These are phyloP conservation scores for Taenaris catops DNA, from an alignment of 2,888 invertebrate species.

Conservation along the genomic window DNA sequence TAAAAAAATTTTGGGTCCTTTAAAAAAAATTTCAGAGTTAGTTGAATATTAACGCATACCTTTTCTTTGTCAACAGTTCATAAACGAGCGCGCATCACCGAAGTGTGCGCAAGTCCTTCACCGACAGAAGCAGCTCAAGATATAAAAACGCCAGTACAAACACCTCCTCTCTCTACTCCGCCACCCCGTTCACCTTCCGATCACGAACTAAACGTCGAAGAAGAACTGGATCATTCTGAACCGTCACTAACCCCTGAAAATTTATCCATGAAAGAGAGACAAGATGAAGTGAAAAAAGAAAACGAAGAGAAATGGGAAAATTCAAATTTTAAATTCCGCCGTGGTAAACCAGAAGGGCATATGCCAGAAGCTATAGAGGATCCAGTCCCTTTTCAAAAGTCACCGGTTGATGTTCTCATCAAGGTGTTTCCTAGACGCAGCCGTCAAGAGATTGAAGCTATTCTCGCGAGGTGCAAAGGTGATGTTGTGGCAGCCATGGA, in stretches of 20 bases:
- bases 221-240: slow-evolving; percentile 71
- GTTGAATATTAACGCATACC: not conserved
- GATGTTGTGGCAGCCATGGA: slow-evolving; percentile 97
- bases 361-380: slow-evolving; percentile 41
- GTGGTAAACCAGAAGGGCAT: slow-evolving; percentile 40
- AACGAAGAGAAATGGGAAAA: slow-evolving; percentile 69
- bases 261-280: slow-evolving; percentile 86
- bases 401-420: slow-evolving; percentile 92
- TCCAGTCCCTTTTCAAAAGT: slow-evolving; percentile 70
- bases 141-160: slow-evolving; percentile 49
- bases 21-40: slow-evolving; percentile 1
- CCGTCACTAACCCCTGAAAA: slow-evolving; percentile 88
- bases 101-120: slow-evolving; percentile 65
- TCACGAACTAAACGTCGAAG: slow-evolving; percentile 78
- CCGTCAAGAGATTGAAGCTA: slow-evolving; percentile 91
- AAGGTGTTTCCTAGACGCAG: slow-evolving; percentile 94
- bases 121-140: slow-evolving; percentile 52
- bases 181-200: slow-evolving; percentile 71
- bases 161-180: slow-evolving; percentile 53
- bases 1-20: not conserved
- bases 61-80: slow-evolving; percentile 59
- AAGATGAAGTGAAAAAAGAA: slow-evolving; percentile 72
- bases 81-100: slow-evolving; percentile 70
- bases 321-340: slow-evolving; percentile 60
- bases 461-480: slow-evolving; percentile 90